Evolutionary conservation across 2,888 invertebrate species (phyloP).

Genomic region (Cynaeus angustus): DNA sequence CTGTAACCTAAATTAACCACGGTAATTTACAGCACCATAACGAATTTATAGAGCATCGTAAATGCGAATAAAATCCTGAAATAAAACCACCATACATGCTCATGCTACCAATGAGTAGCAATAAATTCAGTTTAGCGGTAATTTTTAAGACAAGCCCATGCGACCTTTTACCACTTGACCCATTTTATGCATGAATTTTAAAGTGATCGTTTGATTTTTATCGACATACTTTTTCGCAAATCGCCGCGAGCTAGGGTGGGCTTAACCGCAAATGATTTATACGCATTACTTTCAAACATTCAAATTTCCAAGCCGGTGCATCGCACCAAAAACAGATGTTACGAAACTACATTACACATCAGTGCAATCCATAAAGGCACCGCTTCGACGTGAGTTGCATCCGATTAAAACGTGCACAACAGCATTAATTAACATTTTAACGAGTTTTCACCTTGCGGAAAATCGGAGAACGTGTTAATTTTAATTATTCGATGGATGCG

Average conservation of each 20-base stretch:
- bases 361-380: constrained; percentile 18
- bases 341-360: constrained; percentile 7
- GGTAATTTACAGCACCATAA: constrained; percentile 18
- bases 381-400: constrained; percentile 29
- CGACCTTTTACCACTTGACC: constrained; percentile 42
- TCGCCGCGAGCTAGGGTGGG: constrained; percentile 6
- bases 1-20: constrained; percentile 2
- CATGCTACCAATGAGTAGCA: constrained; percentile 19
- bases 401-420: constrained; percentile 16
- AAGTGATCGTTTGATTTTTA: constrained; percentile 16
- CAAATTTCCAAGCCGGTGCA: constrained; percentile 8
- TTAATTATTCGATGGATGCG: background rate
- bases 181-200: constrained; percentile 20
- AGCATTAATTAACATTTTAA: constrained; percentile 24
- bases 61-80: constrained; percentile 35
- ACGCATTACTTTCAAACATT: constrained; percentile 20
- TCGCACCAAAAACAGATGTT: constrained; percentile 12
- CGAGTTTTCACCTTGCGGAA: constrained; percentile 18
- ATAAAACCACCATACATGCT: constrained; percentile 31
- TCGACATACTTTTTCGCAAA: constrained; percentile 15
- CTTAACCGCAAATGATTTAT: constrained; percentile 22
- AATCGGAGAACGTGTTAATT: constrained; percentile 20
- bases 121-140: constrained; percentile 29
- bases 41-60: constrained; percentile 37
- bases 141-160: constrained; percentile 34